Evolutionary conservation across 2,113 vertebrate genomes (phyloP).

Genomic region (Naja naja): DNA sequence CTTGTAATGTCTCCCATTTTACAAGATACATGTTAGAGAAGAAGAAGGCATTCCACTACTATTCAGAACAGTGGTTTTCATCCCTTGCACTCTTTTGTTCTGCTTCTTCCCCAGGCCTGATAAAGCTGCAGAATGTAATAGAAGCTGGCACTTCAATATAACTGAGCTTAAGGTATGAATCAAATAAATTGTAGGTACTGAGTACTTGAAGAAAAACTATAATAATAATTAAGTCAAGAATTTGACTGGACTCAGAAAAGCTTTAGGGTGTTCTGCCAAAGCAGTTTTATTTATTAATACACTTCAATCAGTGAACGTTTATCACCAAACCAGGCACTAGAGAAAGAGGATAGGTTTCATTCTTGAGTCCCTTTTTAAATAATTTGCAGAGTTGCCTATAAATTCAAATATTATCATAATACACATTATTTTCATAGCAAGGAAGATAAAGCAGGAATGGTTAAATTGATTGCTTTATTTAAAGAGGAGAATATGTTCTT

Average conservation of each 20-base stretch:
- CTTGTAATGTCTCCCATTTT: background rate
- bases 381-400: background rate
- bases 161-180: conserved; percentile 72
- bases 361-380: background rate
- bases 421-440: no score
- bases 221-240: background rate
- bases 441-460: no score
- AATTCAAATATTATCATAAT: background rate
- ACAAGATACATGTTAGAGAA: background rate
- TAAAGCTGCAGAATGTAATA: conserved; percentile 67
- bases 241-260: background rate
- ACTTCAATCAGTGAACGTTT: background rate
- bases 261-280: background rate
- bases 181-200: background rate
- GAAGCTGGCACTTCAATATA: conserved; percentile 71
- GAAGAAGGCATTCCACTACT: background rate
- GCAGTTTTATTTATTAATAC: background rate
- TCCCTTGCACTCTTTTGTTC: background rate
- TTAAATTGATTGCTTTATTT: no score
- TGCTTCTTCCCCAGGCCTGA: conserved; percentile 69
- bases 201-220: background rate
- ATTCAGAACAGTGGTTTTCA: background rate
- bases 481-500: no score
- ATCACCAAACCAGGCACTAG: background rate
- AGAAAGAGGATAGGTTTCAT: background rate